These are phyloP conservation scores for Xenopus laevis DNA, from an alignment of 2,113 vertebrate species.

Conservation along the genomic window DNA sequence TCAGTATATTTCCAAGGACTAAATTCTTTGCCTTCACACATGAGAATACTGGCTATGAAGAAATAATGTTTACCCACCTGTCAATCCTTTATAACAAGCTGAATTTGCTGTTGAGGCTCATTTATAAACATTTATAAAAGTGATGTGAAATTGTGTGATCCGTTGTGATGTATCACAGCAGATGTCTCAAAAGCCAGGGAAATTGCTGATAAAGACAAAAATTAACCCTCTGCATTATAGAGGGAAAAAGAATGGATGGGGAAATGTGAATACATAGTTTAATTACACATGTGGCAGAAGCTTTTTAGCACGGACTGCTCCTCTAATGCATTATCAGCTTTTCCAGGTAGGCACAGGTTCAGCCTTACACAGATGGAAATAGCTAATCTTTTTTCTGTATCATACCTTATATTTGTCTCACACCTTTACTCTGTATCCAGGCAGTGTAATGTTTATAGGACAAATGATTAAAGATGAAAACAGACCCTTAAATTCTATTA, in stretches of 20 bases:
- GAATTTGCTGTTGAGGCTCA: neutral
- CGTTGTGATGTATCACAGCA: neutral
- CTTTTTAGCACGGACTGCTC: neutral
- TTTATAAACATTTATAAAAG: constrained; percentile 2
- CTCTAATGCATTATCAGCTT: neutral
- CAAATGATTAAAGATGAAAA: no score
- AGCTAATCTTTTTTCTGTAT: neutral
- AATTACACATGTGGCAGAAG: neutral
- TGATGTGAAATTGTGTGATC: neutral
- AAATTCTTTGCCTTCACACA: no score
- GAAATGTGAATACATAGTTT: no score
- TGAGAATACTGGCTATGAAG: neutral
- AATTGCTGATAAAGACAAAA: no score
- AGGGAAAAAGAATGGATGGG: no score
- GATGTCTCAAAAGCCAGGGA: neutral
- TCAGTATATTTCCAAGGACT: no score
- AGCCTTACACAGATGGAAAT: neutral
- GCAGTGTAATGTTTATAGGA: no score
- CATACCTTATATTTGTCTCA: no score
- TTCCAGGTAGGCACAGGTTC: neutral
- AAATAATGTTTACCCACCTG: neutral
- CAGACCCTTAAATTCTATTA: no score
- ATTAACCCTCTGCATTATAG: no score
- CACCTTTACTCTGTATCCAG: no score
- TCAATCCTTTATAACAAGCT: neutral